Percentiles rank a stretch among this genome's conserved stretches.
Conservation (phyloP, 1,140 invertebrate genomes). For the Thalassaphorura encarpata region DNA sequence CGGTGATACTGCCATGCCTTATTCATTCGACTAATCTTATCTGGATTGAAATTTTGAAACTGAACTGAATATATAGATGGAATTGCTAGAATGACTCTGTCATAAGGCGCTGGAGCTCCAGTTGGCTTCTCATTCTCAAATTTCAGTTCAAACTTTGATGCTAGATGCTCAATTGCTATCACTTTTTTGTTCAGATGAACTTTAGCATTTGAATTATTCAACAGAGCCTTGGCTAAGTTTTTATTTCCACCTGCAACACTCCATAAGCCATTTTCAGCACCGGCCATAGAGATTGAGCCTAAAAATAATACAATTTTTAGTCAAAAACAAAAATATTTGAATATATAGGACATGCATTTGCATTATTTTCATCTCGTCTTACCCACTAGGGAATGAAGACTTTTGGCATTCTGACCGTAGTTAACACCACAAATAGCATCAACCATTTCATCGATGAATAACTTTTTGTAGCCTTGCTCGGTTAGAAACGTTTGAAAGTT, state of each 20-base stretch:
- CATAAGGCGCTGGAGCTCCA: slow-evolving; percentile 38
- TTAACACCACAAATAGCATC: slow-evolving; percentile 47
- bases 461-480: slow-evolving; percentile 39
- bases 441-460: slow-evolving; percentile 49
- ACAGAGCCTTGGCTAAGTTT: slow-evolving; percentile 41
- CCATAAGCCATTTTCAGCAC: slow-evolving; percentile 46
- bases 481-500: slow-evolving; percentile 40
- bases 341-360: not conserved
- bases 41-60: slow-evolving; percentile 40
- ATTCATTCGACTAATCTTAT: not conserved
- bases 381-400: slow-evolving; percentile 53
- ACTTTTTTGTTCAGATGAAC: slow-evolving; percentile 21
- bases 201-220: slow-evolving; percentile 35
- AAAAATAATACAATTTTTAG: slow-evolving; percentile 10
- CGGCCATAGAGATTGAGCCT: slow-evolving; percentile 48
- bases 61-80: slow-evolving; percentile 40
- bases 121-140: slow-evolving; percentile 10
- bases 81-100: slow-evolving; percentile 50
- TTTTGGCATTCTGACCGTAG: slow-evolving; percentile 52
- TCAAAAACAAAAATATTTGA: not conserved
- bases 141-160: not conserved
- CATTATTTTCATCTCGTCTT: slow-evolving; percentile 27
- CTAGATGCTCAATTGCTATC: not conserved
- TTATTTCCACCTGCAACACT: slow-evolving; percentile 53
- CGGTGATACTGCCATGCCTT: slow-evolving; percentile 43